phyloP scores from a whole-genome alignment of 1,140 invertebrate genomes.

The Drosophila tristis region DNA sequence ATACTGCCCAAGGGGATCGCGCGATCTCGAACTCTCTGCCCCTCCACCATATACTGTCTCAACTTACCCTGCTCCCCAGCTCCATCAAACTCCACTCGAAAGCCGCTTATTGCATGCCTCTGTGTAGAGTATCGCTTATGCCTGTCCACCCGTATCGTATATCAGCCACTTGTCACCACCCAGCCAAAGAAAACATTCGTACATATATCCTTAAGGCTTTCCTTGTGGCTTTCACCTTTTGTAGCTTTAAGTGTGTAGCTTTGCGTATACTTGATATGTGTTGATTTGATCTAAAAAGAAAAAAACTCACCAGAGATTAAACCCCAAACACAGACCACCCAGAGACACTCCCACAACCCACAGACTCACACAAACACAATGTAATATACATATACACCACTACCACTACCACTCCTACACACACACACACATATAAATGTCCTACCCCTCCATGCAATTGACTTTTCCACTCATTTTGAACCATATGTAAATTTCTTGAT shows the following conservation, averaged over 20 bases:
- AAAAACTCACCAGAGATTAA: conserved; percentile 4
- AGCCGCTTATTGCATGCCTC: conserved; percentile 41
- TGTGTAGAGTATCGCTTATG: conserved; percentile 26
- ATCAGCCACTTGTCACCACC: too few species aligned
- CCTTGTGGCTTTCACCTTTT: conserved; percentile 31
- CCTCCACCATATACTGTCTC: conserved; percentile 13
- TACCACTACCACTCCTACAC: conserved; percentile 32
- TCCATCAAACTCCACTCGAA: conserved; percentile 17
- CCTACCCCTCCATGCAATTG: conserved; percentile 36
- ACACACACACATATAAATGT: conserved; percentile 30
- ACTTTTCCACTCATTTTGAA: conserved; percentile 52
- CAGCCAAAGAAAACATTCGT: background rate
- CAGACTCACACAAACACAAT: conserved; percentile 50
- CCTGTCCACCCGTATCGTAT: conserved; percentile 6
- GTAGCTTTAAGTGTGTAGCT: conserved; percentile 67
- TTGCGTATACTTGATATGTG: conserved; percentile 55
- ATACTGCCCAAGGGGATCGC: conserved; percentile 42
- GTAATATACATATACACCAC: conserved; percentile 25
- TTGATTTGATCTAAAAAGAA: conserved; percentile 8
- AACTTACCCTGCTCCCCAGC: background rate
- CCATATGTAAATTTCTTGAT: conserved; percentile 65
- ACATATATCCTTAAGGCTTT: conserved; percentile 21
- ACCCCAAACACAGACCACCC: conserved; percentile 12
- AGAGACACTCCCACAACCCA: conserved; percentile 12
- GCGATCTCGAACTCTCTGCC: conserved; percentile 1